A percentile compares a stretch with the other conserved stretches of the same genome.
Evolutionary conservation across 2,888 invertebrate species (phyloP).

Genomic region (Tillus elongatus): DNA sequence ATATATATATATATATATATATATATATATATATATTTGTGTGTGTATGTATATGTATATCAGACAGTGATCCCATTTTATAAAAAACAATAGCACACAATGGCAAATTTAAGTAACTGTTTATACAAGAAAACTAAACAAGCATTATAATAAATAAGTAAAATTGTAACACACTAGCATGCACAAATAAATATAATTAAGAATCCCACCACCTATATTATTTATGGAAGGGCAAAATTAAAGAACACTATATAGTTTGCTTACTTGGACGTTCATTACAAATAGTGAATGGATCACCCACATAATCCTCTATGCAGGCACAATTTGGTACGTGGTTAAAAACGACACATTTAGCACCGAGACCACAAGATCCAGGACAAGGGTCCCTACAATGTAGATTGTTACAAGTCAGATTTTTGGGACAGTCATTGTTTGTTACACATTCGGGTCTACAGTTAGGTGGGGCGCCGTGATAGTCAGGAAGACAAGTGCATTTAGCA

Average conservation of each 20-base stretch:
- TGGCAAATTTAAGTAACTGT: too few species aligned
- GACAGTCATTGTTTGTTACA: conserved; percentile 62
- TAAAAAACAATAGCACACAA: too few species aligned
- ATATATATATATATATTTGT: too few species aligned
- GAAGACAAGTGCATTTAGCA: conserved; percentile 57
- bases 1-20: too few species aligned
- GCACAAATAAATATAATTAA: too few species aligned
- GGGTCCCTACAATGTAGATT: conserved; percentile 65
- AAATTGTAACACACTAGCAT: too few species aligned
- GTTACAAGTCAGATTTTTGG: conserved; percentile 57
- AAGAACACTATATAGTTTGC: conserved; percentile 29
- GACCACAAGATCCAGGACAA: conserved; percentile 66
- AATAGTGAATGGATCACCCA: conserved; percentile 58
- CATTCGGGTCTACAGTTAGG: conserved; percentile 65
- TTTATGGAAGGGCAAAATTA: too few species aligned
- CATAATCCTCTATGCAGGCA: conserved; percentile 56
- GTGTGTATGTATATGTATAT: too few species aligned
- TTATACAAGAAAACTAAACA: too few species aligned
- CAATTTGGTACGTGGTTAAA: conserved; percentile 68
- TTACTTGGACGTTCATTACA: conserved; percentile 52
- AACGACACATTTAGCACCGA: conserved; percentile 62
- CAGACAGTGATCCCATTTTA: too few species aligned
- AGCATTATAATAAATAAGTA: too few species aligned
- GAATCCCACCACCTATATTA: too few species aligned
- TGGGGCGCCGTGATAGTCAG: conserved; percentile 65